Evolutionary conservation across 2,797 vertebrate species (phyloP), one percentile per base, ranked within the genome.

Genomic region (Poecilia velifera): DNA sequence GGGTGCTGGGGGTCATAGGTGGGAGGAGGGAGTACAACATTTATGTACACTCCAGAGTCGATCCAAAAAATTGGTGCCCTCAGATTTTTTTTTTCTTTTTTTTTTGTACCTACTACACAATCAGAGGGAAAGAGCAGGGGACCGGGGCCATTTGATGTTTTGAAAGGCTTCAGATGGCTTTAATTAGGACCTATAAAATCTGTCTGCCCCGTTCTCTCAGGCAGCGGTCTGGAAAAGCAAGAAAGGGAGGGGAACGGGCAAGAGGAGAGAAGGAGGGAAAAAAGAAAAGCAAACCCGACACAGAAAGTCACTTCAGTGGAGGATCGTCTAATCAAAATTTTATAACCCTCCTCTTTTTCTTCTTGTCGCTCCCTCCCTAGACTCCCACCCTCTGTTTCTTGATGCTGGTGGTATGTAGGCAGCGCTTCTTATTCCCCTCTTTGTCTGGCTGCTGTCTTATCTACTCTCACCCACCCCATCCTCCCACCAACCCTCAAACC

Each of bases 131-230:
- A 76, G 84, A 88, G 87, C 20, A 14, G 77, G 84, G 86, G 87
- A 80, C 85, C 36, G 25, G 83, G 86, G 82, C 87, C 94, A 94
- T 95, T 95, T 96, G 96, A 97, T 97, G 96, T 96, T 91, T 95
- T 94, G 94, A 96, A 95, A 96, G 95, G 92, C 95, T 96, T 97
- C 96, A 97, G 96, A 97, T 97, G 95, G 96, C 96, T 96, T 97
- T 97, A 97, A 98, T 97, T 97, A 97, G 94, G 95, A 96, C 96
- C 96, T 96, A 96, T 96, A 96, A 96, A 96, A 95, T 95, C 94
- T 96, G 95, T 96, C 95, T 96, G 86, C 94, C 93, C 92, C 87
- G 87, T 94, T 96, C 93, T 96, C 89, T 92, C 78, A 91, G 92
- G 90, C 93, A 86, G 93, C 88, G 92, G 94, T 96, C 93, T 92